Percentiles rank a stretch among this genome's conserved stretches.
Conservation (phyloP, 2,888 invertebrate genomes). For the Ceraclea dissimilis region DNA sequence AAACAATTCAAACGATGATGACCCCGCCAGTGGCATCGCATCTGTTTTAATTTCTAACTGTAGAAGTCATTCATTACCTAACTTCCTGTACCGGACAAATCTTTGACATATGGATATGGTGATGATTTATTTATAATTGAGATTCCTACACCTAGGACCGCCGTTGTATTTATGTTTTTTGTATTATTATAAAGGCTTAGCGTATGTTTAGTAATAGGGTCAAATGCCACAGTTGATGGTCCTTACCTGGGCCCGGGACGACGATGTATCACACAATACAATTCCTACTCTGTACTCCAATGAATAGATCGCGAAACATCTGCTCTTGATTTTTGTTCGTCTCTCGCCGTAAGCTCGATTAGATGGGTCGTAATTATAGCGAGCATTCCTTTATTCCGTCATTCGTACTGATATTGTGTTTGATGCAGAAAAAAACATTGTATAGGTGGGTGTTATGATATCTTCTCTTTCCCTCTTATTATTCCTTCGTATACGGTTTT, state of each 20-base stretch:
- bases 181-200: neutral
- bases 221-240: conserved; percentile 10
- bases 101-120: neutral
- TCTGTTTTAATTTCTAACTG: neutral
- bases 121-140: neutral
- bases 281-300: neutral
- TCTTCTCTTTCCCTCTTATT: conserved; percentile 1
- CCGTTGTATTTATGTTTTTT: neutral
- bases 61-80: neutral
- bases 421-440: no score
- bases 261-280: neutral
- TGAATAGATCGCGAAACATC: conserved; percentile 21
- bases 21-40: neutral
- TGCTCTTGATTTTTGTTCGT: conserved; percentile 17
- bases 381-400: conserved; percentile 1
- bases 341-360: conserved; percentile 11
- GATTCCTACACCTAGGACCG: neutral
- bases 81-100: neutral
- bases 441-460: conserved; percentile 4
- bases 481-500: neutral
- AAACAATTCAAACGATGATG: neutral
- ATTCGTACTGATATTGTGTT: no score
- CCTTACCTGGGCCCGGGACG: conserved; percentile 9
- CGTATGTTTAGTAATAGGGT: conserved; percentile 1
- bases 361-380: conserved; percentile 6